Percentiles rank a stretch among this genome's conserved stretches.
phyloP scores from a whole-genome alignment of 2,113 vertebrate species.

The Pseudopipra pipra region DNA sequence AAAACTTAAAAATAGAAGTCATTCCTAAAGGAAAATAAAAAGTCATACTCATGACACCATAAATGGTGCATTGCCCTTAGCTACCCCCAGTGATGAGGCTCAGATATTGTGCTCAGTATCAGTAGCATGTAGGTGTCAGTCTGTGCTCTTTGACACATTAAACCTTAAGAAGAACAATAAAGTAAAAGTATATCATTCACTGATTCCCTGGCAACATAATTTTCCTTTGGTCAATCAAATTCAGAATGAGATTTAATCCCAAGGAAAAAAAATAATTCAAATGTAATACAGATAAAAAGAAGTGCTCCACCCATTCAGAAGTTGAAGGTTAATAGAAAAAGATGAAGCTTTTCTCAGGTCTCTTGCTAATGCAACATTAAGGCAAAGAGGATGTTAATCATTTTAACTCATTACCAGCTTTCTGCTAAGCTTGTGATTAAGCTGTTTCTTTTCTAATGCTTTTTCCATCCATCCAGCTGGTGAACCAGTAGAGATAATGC shows the following conservation, averaged over 20 bases:
- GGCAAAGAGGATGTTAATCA: background rate
- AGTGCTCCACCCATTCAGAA: background rate
- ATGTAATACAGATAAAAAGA: background rate
- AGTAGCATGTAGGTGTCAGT: background rate
- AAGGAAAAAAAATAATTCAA: background rate
- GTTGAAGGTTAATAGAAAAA: background rate
- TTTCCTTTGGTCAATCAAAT: background rate
- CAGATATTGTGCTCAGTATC: background rate
- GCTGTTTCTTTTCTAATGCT: background rate
- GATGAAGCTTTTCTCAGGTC: background rate
- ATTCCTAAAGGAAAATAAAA: background rate
- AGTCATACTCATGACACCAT: background rate
- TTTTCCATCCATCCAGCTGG: background rate
- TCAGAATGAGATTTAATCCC: background rate
- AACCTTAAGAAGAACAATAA: background rate
- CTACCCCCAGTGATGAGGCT: background rate
- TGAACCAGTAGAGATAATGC: background rate
- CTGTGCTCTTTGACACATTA: background rate
- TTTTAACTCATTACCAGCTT: conserved; percentile 32
- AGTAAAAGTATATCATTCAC: background rate
- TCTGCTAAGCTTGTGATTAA: conserved; percentile 23
- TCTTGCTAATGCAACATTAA: background rate
- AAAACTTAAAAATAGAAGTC: background rate
- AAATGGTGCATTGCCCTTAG: background rate
- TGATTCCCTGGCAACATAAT: background rate